These are phyloP conservation scores for Dryobotodes eremita DNA, from an alignment of 2,888 invertebrate species.

Conservation along the genomic window DNA sequence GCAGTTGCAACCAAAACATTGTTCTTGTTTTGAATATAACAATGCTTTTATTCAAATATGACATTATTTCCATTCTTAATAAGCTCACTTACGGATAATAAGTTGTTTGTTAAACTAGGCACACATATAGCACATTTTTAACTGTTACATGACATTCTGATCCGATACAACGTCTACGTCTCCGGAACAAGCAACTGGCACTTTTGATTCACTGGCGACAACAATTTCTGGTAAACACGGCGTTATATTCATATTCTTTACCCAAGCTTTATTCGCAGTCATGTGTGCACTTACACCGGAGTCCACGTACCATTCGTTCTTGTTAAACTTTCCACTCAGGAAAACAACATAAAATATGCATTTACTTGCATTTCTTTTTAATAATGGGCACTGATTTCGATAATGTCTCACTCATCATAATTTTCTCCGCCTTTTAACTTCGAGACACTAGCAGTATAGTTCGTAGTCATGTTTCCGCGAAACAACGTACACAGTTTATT, in stretches of 20 bases:
- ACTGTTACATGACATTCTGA: neutral
- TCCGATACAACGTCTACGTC: neutral
- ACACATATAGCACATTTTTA: neutral
- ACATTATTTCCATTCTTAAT: neutral
- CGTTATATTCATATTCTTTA: neutral
- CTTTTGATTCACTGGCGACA: neutral
- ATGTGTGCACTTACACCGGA: neutral
- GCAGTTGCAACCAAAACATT: neutral
- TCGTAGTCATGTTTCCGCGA: too few relatives aligned
- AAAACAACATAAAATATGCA: too few relatives aligned
- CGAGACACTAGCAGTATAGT: neutral
- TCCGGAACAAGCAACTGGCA: neutral
- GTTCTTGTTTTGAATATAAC: neutral
- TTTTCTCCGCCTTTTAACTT: neutral
- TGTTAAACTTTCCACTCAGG: neutral
- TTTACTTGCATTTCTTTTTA: neutral
- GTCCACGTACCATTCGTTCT: conserved; percentile 6
- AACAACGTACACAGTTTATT: too few relatives aligned
- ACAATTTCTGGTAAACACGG: conserved; percentile 2
- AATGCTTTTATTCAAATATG: neutral
- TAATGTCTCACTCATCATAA: neutral
- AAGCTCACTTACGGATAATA: neutral
- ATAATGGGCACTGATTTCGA: neutral
- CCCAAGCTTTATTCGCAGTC: neutral
- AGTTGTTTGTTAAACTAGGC: neutral